Evolutionary conservation across 2,888 invertebrate genomes (phyloP).

Genomic region (Miltochrista miniata): DNA sequence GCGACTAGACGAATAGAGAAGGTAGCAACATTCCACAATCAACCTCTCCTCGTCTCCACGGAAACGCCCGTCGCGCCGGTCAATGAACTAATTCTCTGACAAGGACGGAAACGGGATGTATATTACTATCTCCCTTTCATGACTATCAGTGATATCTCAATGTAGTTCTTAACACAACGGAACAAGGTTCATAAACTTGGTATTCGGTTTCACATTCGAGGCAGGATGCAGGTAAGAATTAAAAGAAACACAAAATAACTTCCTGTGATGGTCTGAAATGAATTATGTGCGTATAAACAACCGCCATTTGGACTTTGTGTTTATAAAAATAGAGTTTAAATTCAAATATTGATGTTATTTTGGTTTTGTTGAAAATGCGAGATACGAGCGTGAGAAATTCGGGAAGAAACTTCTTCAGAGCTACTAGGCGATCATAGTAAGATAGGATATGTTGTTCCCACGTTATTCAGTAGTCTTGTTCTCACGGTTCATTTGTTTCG

Average conservation of each 20-base stretch:
- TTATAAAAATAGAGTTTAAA: constrained; percentile 22
- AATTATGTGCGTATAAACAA: constrained; percentile 26
- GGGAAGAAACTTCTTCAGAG: constrained; percentile 79
- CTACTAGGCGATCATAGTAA: constrained; percentile 66
- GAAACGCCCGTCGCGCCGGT: constrained; percentile 57
- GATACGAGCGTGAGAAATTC: constrained; percentile 81
- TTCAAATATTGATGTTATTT: constrained; percentile 31
- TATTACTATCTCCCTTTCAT: constrained; percentile 44
- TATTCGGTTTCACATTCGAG: not conserved
- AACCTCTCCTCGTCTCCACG: constrained; percentile 54
- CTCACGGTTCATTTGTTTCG: constrained; percentile 44
- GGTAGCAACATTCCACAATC: constrained; percentile 60
- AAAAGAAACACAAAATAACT: constrained; percentile 55
- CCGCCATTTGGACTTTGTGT: constrained; percentile 32
- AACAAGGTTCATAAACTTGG: constrained; percentile 29
- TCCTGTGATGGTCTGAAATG: constrained; percentile 46
- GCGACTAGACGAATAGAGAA: constrained; percentile 50
- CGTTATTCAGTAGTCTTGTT: constrained; percentile 46
- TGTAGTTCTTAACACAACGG: constrained; percentile 9
- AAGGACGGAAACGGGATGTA: constrained; percentile 69
- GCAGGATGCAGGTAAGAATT: constrained; percentile 53
- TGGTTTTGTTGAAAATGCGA: constrained; percentile 68
- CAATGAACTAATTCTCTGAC: constrained; percentile 59
- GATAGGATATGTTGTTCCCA: constrained; percentile 58
- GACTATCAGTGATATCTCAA: constrained; percentile 8